Base-by-base conservation (phyloP, 2,888 invertebrate species). In the Habrosyne pyritoides region DNA sequence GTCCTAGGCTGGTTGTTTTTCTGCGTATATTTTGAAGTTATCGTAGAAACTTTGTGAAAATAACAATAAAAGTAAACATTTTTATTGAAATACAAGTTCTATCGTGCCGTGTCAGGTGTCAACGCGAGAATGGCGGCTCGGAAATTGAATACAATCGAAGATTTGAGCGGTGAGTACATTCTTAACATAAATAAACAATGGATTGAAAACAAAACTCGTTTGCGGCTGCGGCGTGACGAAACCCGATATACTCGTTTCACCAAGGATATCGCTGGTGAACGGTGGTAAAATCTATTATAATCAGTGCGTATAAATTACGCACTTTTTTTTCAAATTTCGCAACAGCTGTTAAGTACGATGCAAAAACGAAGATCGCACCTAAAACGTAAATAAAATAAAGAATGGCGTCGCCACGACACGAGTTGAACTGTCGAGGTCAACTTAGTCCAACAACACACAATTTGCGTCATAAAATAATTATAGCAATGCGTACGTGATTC, bases 61-160 rank as follows among this genome's bases (percentile, higher is more conserved):
- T 67, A 63, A 55, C 53, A 54, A 62, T 58, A 47, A 55, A 68
- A 72, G 76, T 73, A 77, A 57, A 60, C 55, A 62, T 64, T 71
- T 63, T 59, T 48, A 53, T 22, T 58, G 54, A 67, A 65, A 63
- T 71, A 57, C 57, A 50, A 54, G 52, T 60, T 59, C 36, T 53
- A 55, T 56, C 62, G 79, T 77, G 76, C 56, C 65, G 75, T 77
- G 72, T 57, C 62, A 56, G 60, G 56, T 56, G 60, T 54, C 22
- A 49, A 48, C 59, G 60, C 62, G 64, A 84, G 82, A 76, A 93
- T 93, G 93, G 84, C 91, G 65, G 77, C 89, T 58, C 79, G 87
- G 70, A 93, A 93, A 72, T 79, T 92, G 73, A 92, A 91, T 67
- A 92, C 91, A 55, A 81, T 91, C 69, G 93, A 93, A 79, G 92